phyloP scores from a whole-genome alignment of 2,797 vertebrate species.

The Squalus acanthias region DNA sequence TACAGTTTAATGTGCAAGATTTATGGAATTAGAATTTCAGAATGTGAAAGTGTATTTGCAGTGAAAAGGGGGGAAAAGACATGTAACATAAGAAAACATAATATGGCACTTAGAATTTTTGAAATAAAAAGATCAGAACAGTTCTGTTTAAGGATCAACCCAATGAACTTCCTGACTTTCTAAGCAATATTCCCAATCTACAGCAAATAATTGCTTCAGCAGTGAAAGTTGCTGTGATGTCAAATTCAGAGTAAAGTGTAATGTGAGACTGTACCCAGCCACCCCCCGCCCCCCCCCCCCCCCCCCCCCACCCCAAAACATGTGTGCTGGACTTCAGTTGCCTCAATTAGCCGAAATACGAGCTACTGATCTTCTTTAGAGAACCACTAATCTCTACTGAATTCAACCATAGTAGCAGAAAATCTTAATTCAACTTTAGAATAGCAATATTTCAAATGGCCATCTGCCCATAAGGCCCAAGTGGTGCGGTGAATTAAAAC shows the following conservation, averaged over 20 bases:
- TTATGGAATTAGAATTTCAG: background rate
- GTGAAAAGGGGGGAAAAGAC: background rate
- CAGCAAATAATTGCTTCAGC: background rate
- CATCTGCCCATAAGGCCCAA: background rate
- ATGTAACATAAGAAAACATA: background rate
- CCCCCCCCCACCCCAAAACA: background rate
- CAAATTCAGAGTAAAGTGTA: background rate
- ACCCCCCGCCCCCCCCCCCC: too few species aligned
- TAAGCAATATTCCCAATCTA: background rate
- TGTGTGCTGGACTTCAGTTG: background rate
- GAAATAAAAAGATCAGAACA: background rate
- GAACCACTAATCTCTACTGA: background rate
- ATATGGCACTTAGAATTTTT: background rate
- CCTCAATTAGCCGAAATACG: background rate
- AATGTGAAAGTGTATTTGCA: background rate
- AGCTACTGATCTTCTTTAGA: background rate
- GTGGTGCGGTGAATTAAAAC: background rate
- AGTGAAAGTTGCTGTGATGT: background rate
- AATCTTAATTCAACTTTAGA: background rate
- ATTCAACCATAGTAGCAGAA: background rate
- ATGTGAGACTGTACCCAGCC: background rate
- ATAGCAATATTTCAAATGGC: background rate
- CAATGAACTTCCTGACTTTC: background rate
- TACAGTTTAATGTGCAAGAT: conserved; percentile 9
- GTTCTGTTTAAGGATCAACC: background rate